Evolutionary conservation across 2,888 invertebrate genomes (phyloP).

Genomic region (Dyspetes luteomarginatus): DNA sequence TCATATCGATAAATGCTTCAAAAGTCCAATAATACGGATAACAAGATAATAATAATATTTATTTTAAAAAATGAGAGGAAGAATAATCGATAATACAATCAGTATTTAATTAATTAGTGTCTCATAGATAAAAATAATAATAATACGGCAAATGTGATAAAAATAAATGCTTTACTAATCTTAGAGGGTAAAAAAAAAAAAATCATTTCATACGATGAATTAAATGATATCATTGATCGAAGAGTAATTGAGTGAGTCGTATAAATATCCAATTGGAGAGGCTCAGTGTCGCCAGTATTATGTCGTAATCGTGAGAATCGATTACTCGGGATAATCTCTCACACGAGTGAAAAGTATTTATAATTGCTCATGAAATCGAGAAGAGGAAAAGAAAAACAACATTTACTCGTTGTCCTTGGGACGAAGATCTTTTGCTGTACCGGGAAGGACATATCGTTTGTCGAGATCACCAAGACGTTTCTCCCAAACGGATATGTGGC

Average conservation of each 20-base stretch:
- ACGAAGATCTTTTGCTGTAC: slow-evolving; percentile 11
- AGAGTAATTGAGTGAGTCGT: too few species aligned
- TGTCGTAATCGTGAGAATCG: slow-evolving; percentile 23
- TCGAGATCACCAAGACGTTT: background rate
- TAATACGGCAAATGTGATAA: too few species aligned
- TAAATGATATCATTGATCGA: too few species aligned
- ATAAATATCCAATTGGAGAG: too few species aligned
- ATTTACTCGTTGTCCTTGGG: slow-evolving; percentile 37
- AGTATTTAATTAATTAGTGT: background rate
- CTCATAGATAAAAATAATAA: background rate
- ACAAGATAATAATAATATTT: background rate
- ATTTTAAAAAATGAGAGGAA: too few species aligned
- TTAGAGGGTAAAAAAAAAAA: too few species aligned
- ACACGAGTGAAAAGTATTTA: background rate
- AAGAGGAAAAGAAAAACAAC: slow-evolving; percentile 27
- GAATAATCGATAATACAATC: background rate
- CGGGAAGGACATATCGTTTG: slow-evolving; percentile 40
- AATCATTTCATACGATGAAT: too few species aligned
- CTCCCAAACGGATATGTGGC: slow-evolving; percentile 11
- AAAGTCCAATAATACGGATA: background rate
- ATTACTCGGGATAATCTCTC: background rate
- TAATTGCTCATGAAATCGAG: slow-evolving; percentile 52
- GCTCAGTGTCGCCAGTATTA: background rate
- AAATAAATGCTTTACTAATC: background rate
- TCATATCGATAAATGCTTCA: background rate